phyloP scores from a whole-genome alignment of 1,140 invertebrate species.

The Tribolium madens region DNA sequence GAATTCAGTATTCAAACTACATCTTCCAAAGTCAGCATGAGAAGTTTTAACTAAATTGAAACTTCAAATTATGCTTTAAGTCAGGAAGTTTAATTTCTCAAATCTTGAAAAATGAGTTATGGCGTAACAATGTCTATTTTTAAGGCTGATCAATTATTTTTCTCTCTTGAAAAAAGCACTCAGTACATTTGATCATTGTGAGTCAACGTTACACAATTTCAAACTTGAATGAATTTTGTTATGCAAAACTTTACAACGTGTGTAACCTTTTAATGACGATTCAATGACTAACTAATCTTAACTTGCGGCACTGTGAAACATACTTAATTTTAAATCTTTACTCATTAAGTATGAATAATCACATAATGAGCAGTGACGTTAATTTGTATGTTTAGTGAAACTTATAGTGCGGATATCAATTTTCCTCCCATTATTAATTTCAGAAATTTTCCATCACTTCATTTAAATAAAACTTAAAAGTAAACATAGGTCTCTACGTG shows the following conservation, averaged over 20 bases:
- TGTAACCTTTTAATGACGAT: background rate
- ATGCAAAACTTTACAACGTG: background rate
- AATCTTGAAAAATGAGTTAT: too few relatives aligned
- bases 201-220: background rate
- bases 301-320: background rate
- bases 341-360: background rate
- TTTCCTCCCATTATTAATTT: conserved; percentile 3
- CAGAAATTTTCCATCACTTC: background rate
- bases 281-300: background rate
- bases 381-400: background rate
- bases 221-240: background rate
- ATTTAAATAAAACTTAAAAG: background rate
- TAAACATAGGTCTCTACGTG: too few relatives aligned
- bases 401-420: background rate
- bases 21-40: background rate
- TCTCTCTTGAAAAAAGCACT: background rate
- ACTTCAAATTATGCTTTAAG: too few relatives aligned
- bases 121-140: background rate
- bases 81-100: too few relatives aligned
- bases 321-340: conserved; percentile 20
- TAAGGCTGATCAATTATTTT: background rate
- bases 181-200: background rate
- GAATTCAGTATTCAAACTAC: conserved; percentile 10
- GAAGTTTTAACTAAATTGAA: background rate
- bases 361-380: background rate